Base-by-base conservation (phyloP, 2,888 invertebrate genomes). In the Sipha maydis region DNA sequence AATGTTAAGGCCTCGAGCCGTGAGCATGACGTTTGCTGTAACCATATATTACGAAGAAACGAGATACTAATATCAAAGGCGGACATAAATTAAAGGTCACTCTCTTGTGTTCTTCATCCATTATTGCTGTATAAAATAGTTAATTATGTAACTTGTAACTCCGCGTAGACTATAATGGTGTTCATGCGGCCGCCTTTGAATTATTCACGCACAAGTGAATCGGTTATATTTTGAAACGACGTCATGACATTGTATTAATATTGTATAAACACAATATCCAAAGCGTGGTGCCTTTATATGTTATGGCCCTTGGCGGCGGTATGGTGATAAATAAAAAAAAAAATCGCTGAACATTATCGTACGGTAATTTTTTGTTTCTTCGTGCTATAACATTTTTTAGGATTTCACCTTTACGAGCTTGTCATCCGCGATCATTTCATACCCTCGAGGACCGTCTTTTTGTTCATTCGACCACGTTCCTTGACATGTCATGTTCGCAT, bases 121-220 rank as follows among this genome's bases (percentile, higher is more conserved):
- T 67, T 38, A 9, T 3, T 28, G 28, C 17, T 4, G 71, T 8
- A 41, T 41, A 69, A 80, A 80, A 80, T 17, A 17, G 67, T 80
- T 80, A 80, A 80, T 80, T 80, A 67, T 80, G 61, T 38, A 69
- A 67, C 67, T 80, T 41, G 38, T 25, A 80, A 80, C 67, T 67
- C 11, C 1, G n/a, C 34, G 31, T 25, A 4, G 71, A 31, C 71
- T 71, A 69, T 28, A 2, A 14, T 17, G 71, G 75, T 38, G 75
- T 75, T 75, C 21, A 25, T 9, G 31, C 38, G 73, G 73, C 73
- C 31, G 17, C 38, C 75, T 19, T 75, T 75, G 75, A 75, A 48
- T 77, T 77, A 77, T 77, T 77, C 28, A 54, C 77, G 48, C 11
- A 28, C 19, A 25, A 76, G 34, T 34, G n/a, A 28, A 83, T 77